Base-by-base conservation (phyloP, 2,888 invertebrate species). In the Tillus elongatus region DNA sequence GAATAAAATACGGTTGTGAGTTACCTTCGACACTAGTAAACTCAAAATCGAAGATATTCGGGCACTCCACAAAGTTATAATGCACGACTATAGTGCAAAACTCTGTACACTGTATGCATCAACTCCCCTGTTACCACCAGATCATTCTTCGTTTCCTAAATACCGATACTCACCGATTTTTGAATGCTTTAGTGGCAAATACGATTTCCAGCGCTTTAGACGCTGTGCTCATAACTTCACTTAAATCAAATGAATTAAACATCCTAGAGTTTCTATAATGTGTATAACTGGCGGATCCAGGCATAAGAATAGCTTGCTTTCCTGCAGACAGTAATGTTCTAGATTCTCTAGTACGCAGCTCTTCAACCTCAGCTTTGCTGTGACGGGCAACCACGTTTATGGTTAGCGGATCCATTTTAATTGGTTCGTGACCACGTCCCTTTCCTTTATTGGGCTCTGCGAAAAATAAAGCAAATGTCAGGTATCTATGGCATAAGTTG, bases 161-260 rank as follows among this genome's bases (percentile, higher is more conserved):
- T n/a, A n/a, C n/a, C n/a, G n/a, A n/a, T 13, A 35, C 46, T 49
- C 52, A 68, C 68, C 66, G 66, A 41, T 71, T 62, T 39, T 68
- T 66, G 38, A 69, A 68, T 27, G 67, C 60, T 46, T 67, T 65
- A 1, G 68, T 70, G 1, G 72, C 70, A 13, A 73, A 58, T 2
- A 71, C 67, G 43, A 73, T 68, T 45, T 72, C 68, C 45, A 73
- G 48, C 1, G 72, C 74, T 38, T 58, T 61, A 39, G 64, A 62
- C 0, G 70, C 67, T 1, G 70, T 50, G 13, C 60, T 59, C 44
- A 67, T 62, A 8, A 67, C 67, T 29, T 68, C 61, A 1, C 54
- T 44, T 31, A 68, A 45, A 44, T 66, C 68, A n/a, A 61, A 60
- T 6, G 56, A 52, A 12, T 58, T 52, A 30, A 57, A 58, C 2